Base-by-base conservation (phyloP, 2,797 vertebrate genomes). In the Stomatorhinus walkeri region DNA sequence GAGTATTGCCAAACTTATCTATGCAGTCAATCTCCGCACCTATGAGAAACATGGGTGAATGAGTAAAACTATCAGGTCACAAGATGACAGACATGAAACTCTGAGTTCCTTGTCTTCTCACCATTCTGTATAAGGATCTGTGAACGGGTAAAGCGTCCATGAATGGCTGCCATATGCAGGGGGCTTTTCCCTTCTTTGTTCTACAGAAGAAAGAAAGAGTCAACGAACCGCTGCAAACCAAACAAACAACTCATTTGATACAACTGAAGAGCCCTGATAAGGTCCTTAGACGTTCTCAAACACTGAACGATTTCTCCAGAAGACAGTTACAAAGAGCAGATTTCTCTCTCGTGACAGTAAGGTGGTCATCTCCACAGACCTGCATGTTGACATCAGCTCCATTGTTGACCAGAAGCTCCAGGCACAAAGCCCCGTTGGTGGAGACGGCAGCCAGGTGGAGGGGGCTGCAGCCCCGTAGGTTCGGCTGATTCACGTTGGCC, bases 91-190 rank as follows among this genome's bases (percentile, higher is more conserved):
- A 16, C 19, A 19, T 32, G 49, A 85, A 36, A 36, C 16, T 19
- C 7, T 4, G 85, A 87, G 28, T 3, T n/a, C 32, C 2, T 1
- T 1, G 52, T 9, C 32, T 43, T 32, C 91, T 90, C 96, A 99
- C 98, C 97, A 0, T 99, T 99, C 94, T 99, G 97, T 92, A 99
- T 98, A 92, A 99, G 97, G 94, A 98, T 99, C 95, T 99, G 98
- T 40, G 98, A 99, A 90, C 97, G 97, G 1, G 97, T 99, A 95
- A 99, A 99, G 90, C 98, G 97, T 91, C 98, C 98, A 0, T 98
- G 97, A 92, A 98, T 97, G 92, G 98, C 98, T 89, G 98, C 97
- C 97, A 99, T 99, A 95, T 99, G 98, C 95, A 99, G 92, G 88
- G 98, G 98, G 93, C 97, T 99, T 94, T 98, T 98, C 93, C 98